Evolutionary conservation across 2,113 vertebrate species (phyloP).

Genomic region (Eulacestoma nigropectus): DNA sequence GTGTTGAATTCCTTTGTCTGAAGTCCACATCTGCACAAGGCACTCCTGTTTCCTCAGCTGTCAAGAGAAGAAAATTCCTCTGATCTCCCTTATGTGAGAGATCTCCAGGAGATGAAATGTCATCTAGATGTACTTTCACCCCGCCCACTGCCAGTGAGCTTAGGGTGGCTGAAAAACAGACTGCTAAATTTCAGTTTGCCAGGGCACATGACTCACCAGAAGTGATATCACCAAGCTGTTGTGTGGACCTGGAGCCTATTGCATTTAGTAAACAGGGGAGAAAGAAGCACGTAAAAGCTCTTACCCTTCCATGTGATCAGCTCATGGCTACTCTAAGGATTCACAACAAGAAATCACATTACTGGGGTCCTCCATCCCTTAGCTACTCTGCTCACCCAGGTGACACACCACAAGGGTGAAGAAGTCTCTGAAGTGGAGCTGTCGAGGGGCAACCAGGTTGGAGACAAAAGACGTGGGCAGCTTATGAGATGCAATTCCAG

Average conservation of each 20-base stretch:
- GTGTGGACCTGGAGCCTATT: background rate
- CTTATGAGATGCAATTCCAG: background rate
- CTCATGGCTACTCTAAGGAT: background rate
- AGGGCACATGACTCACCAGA: accelerated
- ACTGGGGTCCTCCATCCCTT: background rate
- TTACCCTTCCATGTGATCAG: background rate
- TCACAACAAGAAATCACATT: background rate
- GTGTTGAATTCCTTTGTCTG: background rate
- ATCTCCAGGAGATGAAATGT: background rate
- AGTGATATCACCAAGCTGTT: background rate
- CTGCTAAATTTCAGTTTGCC: background rate
- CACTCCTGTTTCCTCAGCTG: background rate
- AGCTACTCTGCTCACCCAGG: background rate
- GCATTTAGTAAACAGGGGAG: background rate
- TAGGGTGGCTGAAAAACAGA: background rate
- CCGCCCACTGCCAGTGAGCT: background rate
- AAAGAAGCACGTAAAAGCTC: background rate
- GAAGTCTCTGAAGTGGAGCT: background rate
- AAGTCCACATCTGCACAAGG: background rate
- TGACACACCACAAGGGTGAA: background rate
- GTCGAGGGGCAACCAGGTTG: accelerated
- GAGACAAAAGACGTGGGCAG: background rate
- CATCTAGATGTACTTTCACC: background rate
- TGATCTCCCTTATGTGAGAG: background rate
- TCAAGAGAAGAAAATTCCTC: background rate